Evolutionary conservation across 2,113 vertebrate genomes (phyloP).

Genomic region (Ivindomyrus marchei): DNA sequence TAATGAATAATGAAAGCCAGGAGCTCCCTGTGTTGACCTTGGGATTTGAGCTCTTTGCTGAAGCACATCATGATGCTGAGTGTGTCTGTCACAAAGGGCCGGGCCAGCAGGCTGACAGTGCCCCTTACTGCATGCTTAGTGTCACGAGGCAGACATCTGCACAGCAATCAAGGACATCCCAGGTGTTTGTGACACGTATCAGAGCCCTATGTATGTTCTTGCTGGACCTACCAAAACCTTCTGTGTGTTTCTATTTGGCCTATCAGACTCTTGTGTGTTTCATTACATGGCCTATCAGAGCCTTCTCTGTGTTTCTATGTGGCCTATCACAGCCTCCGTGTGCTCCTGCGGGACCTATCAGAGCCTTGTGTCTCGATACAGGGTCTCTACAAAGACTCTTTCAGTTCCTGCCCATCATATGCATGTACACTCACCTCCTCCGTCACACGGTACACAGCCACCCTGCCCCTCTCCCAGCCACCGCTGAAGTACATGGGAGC

Average conservation of each 20-base stretch:
- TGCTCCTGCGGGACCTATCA: not conserved
- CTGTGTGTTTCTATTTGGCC: not conserved
- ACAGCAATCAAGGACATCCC: not conserved
- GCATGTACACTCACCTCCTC: constrained; percentile 55
- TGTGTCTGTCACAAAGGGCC: not conserved
- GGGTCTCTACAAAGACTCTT: not conserved
- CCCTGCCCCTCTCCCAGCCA: constrained; percentile 79
- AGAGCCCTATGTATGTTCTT: not conserved
- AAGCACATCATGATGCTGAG: not conserved
- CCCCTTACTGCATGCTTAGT: not conserved
- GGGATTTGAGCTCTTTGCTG: not conserved
- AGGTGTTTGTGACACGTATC: not conserved
- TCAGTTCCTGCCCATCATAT: not conserved
- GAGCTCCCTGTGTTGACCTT: not conserved
- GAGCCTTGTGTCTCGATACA: not conserved
- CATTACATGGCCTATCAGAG: not conserved
- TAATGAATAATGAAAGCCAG: not conserved
- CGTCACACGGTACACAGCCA: constrained; percentile 74
- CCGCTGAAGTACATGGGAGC: constrained; percentile 94
- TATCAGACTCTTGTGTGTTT: not conserved
- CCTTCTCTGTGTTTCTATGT: not conserved
- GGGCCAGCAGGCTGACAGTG: not conserved
- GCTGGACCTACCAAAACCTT: not conserved
- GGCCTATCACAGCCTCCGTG: not conserved
- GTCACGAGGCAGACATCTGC: not conserved